Base-by-base conservation (phyloP, 2,888 invertebrate genomes). In the Tachina grossa region DNA sequence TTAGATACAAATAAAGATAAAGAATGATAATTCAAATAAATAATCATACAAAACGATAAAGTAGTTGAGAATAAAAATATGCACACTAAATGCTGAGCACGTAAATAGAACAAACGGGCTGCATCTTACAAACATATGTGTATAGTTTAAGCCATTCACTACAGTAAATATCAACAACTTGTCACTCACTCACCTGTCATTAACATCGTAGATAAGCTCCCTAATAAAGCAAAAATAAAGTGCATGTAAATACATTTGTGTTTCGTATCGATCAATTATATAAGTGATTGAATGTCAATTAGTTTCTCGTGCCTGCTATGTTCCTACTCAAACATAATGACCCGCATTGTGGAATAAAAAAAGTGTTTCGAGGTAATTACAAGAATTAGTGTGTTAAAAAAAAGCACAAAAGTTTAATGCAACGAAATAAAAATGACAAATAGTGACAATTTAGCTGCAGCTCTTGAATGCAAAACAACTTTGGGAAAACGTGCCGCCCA, bases 41-140 rank as follows among this genome's bases (percentile, higher is more conserved):
- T 66, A 63, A 61, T 68, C 41, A 14, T 59, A 57, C 16, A 55
- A 63, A 41, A 16, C 39, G 10, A 45, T 39, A 11, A 19, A 5
- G 53, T n/a, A 69, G 43, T 1, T 61, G 55, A 59, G n/a, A 31
- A 16, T 10, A 68, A 13, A 22, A 16, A 49, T 47, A 10, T 19
- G n/a, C 6, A 31, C 1, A 11, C 39, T 43, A 13, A 81, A 88
- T 87, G 83, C 88, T 76, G 87, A 71, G 88, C 91, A 91, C 91
- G 91, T 92, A 91, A 89, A 89, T 89, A 90, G 91, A 89, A 90
- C 91, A 90, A 91, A 88, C 91, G 89, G 90, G 88, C 88, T 89
- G 88, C 53, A 41, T 47, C n/a, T 39, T 61, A 19, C 14, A 39
- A 69, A 41, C 69, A 43, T 19, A 22, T 11, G 3, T 51, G n/a